Conservation (phyloP, 2,797 vertebrate genomes). For the Erethizon dorsatum region DNA sequence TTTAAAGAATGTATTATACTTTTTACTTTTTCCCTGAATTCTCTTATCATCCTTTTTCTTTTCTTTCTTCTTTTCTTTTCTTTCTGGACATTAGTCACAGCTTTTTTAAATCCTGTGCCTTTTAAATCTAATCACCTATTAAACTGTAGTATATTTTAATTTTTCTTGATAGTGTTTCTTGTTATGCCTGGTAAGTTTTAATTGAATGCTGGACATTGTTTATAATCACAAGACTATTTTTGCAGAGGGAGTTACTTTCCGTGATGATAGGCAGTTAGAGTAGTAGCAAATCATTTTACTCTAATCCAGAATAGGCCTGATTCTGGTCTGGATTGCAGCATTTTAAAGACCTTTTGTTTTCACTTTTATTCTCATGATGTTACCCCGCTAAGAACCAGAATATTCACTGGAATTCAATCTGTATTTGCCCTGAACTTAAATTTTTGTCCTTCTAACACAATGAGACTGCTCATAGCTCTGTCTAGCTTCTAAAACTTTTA, state of each 20-base stretch:
- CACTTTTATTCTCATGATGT: neutral
- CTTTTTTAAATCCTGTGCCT: neutral
- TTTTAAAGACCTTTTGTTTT: slow-evolving; percentile 11
- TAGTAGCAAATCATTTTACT: neutral
- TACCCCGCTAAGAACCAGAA: neutral
- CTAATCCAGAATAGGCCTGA: neutral
- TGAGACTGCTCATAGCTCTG: neutral
- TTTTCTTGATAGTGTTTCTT: slow-evolving; percentile 34
- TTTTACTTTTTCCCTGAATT: neutral
- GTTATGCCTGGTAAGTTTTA: neutral
- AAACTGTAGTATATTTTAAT: neutral
- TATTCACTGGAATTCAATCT: neutral
- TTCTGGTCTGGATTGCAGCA: neutral
- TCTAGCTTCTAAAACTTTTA: neutral
- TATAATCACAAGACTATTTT: neutral
- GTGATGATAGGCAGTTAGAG: neutral
- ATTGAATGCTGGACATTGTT: neutral
- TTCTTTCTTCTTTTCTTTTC: neutral
- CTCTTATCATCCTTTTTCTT: neutral
- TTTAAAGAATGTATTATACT: neutral
- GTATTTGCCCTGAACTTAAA: neutral
- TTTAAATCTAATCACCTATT: neutral
- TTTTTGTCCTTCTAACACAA: neutral
- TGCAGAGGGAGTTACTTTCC: neutral
- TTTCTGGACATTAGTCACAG: neutral